Evolutionary conservation across 2,797 vertebrate genomes (phyloP).

Genomic region (Coregonus ussuriensis): DNA sequence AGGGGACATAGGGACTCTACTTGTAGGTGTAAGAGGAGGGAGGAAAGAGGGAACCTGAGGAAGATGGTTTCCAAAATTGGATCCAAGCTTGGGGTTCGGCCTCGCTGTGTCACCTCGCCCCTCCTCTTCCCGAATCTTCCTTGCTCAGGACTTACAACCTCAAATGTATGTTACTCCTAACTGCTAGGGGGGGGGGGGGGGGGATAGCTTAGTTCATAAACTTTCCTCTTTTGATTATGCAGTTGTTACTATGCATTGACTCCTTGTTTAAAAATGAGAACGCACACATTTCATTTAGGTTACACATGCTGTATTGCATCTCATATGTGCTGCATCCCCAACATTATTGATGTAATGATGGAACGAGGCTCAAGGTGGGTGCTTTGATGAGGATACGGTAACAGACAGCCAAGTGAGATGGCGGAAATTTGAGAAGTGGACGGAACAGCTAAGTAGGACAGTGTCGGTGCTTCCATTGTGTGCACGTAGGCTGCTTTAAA

Average conservation of each 20-base stretch:
- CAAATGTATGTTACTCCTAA: neutral
- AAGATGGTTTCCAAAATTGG: neutral
- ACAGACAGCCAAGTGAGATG: conserved; percentile 22
- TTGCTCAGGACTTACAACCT: neutral
- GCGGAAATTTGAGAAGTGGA: conserved; percentile 46
- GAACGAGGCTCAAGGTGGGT: neutral
- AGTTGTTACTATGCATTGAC: neutral
- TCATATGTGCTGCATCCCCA: neutral
- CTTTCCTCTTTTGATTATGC: neutral
- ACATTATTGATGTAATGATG: neutral
- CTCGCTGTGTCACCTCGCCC: neutral
- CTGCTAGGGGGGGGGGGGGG: neutral
- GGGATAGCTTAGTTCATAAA: neutral
- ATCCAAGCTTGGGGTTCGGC: conserved; percentile 6
- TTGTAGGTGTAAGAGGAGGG: neutral
- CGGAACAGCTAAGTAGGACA: conserved; percentile 60
- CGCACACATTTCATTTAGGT: neutral
- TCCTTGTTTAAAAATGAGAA: neutral
- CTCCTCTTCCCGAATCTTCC: neutral
- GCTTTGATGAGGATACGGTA: neutral
- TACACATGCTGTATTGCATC: neutral
- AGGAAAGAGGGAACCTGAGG: neutral
- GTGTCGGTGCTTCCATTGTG: conserved; percentile 3
- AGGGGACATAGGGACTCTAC: conserved; percentile 32
- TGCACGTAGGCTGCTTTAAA: neutral